Conservation (phyloP, 23 tunicate genomes). For the Halocynthia aurantium region DNA sequence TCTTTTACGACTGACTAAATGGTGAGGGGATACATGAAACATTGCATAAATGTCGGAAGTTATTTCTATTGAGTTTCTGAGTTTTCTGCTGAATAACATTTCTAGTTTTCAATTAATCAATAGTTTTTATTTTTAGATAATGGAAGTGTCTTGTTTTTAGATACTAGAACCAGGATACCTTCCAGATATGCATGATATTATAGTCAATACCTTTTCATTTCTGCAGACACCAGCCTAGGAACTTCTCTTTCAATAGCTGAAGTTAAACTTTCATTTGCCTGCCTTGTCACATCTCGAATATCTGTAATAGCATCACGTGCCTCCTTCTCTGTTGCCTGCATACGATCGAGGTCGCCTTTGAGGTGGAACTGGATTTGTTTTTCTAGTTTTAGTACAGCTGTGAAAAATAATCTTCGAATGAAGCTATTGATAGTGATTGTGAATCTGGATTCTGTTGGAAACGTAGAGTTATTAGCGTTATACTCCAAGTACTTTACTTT, state of each 20-base stretch:
- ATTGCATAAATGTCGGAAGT: not conserved
- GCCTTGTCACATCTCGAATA: conserved; percentile 31
- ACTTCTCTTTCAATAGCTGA: conserved; percentile 48
- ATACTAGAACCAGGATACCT: too few species aligned
- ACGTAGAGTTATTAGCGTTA: not conserved
- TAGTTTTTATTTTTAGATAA: too few species aligned
- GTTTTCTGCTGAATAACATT: not conserved
- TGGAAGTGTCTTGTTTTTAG: too few species aligned
- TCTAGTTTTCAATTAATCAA: too few species aligned
- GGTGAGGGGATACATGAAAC: not conserved
- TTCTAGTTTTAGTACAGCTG: conserved; percentile 45
- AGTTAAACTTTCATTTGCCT: conserved; percentile 25
- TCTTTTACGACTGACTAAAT: not conserved
- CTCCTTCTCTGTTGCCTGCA: conserved; percentile 53
- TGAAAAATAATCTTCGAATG: not conserved
- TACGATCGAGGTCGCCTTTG: conserved; percentile 45
- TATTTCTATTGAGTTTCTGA: too few species aligned
- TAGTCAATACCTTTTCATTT: conserved; percentile 18
- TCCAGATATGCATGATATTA: too few species aligned
- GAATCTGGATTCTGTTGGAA: not conserved
- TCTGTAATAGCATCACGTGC: conserved; percentile 43
- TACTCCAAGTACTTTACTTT: not conserved
- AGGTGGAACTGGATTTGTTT: conserved; percentile 59
- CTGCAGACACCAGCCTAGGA: not conserved
- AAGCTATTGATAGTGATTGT: too few species aligned